phyloP scores from a whole-genome alignment of 2,797 vertebrate genomes.

The Hylomyscus alleni region DNA sequence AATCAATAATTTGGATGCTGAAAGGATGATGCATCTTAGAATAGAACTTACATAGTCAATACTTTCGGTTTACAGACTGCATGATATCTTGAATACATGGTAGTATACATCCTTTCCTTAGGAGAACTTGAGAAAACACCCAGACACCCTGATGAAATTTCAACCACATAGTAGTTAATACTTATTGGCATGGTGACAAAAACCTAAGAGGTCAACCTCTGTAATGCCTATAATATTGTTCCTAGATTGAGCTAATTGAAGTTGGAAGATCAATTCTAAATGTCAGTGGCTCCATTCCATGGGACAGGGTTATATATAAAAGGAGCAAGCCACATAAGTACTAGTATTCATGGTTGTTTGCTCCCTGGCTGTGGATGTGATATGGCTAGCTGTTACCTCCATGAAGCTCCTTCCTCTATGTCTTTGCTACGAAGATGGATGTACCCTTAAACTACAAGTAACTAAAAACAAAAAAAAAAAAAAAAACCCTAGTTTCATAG shows the following conservation, averaged over 20 bases:
- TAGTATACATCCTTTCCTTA: background rate
- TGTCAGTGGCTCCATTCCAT: background rate
- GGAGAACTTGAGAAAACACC: background rate
- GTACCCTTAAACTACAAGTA: background rate
- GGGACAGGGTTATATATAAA: background rate
- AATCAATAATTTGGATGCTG: background rate
- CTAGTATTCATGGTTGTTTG: background rate
- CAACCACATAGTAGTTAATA: background rate
- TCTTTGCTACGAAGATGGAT: background rate
- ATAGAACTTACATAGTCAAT: background rate
- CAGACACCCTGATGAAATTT: background rate
- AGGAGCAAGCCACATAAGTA: background rate
- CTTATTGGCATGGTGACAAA: background rate
- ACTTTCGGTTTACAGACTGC: background rate
- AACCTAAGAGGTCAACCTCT: background rate
- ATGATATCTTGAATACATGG: background rate
- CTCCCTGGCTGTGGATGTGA: background rate
- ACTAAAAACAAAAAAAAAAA: background rate
- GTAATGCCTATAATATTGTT: background rate
- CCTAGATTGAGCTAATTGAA: background rate
- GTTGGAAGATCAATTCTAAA: background rate
- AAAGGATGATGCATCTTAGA: background rate
- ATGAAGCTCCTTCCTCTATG: background rate
- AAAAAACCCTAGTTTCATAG: background rate
- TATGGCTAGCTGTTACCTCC: background rate